A percentile compares a stretch with the other conserved stretches of the same genome.
phyloP scores from a whole-genome alignment of 1,140 invertebrate species.

The Pachypeltis micranthus region DNA sequence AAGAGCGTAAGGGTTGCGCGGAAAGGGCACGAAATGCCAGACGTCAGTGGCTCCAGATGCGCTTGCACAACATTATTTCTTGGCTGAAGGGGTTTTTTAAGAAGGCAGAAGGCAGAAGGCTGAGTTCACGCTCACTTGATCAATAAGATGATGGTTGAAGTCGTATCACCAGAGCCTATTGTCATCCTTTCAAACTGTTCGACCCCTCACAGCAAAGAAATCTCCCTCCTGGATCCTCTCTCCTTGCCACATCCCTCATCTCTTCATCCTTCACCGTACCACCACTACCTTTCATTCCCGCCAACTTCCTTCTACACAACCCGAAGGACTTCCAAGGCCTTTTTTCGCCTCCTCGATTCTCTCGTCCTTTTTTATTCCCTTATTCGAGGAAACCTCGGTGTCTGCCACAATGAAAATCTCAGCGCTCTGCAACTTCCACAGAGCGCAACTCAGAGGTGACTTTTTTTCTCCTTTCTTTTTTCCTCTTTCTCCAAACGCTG shows the following conservation, averaged over 20 bases:
- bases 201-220: background rate
- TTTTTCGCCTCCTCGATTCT: no score
- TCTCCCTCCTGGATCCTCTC: background rate
- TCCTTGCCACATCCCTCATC: background rate
- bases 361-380: no score
- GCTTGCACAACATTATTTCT: background rate
- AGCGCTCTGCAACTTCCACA: no score
- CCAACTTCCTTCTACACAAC: no score
- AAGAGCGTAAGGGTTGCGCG: background rate
- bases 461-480: no score
- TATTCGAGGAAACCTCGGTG: no score
- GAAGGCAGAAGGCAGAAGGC: background rate
- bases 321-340: no score
- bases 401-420: no score
- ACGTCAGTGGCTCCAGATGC: background rate
- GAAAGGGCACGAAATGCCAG: background rate
- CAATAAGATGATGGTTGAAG: background rate
- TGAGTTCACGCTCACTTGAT: background rate
- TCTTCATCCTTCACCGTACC: no score
- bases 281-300: no score
- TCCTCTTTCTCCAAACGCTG: no score
- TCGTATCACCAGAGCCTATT: background rate
- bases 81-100: background rate
- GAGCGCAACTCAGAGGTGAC: no score
- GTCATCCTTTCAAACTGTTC: background rate